phyloP scores from a whole-genome alignment of 1,140 invertebrate genomes.

The Caenorhabditis remanei region DNA sequence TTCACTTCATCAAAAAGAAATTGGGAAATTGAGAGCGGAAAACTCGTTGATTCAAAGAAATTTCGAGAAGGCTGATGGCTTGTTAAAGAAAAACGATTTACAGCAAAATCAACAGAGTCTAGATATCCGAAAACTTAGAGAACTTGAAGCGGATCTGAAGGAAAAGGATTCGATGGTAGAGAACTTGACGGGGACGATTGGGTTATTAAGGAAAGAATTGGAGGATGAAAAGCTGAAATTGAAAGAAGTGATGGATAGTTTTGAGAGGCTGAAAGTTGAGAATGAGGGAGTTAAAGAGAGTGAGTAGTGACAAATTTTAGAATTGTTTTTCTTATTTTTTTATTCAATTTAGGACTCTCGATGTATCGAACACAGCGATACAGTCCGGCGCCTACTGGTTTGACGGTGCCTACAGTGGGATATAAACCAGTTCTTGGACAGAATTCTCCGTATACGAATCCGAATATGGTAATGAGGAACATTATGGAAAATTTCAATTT shows the following conservation, averaged over 20 bases:
- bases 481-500: no score
- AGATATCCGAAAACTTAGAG: constrained; percentile 15
- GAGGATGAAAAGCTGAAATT: constrained; percentile 18
- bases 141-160: constrained; percentile 36
- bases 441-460: background rate
- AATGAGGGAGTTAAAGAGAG: constrained; percentile 14
- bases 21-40: background rate
- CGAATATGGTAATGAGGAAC: background rate
- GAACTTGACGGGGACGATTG: constrained; percentile 4
- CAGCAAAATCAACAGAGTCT: constrained; percentile 34
- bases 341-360: background rate
- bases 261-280: constrained; percentile 3
- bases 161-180: constrained; percentile 41
- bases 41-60: background rate
- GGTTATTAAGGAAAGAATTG: constrained; percentile 6
- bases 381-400: background rate
- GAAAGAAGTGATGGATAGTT: constrained; percentile 11
- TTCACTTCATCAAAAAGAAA: background rate
- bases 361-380: constrained; percentile 5
- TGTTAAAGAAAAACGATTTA: background rate
- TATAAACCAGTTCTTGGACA: background rate
- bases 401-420: background rate
- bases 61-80: background rate
- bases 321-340: background rate
- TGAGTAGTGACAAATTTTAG: background rate